Conservation (phyloP, 2,797 vertebrate genomes). For the Knipowitschia caucasica region DNA sequence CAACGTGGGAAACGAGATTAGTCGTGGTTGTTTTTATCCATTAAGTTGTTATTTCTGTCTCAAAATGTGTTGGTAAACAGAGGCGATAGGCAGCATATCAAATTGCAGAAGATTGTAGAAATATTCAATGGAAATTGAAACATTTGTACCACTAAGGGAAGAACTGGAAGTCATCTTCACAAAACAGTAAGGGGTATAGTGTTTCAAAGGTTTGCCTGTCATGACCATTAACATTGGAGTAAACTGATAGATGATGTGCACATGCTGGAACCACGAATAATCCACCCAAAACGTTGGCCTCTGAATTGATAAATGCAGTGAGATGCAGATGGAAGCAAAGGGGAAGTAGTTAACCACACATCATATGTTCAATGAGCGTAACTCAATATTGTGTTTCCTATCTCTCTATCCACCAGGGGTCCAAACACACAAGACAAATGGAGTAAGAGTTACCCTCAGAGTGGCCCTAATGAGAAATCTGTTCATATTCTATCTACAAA, state of each 20-base stretch:
- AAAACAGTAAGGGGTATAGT: no score
- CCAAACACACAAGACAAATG: slow-evolving; percentile 66
- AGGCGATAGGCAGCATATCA: slow-evolving; percentile 17
- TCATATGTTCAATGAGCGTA: slow-evolving; percentile 50
- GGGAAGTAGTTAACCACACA: slow-evolving; percentile 45
- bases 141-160: slow-evolving; percentile 27
- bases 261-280: no score
- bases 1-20: slow-evolving; percentile 29
- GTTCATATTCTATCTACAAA: slow-evolving; percentile 78
- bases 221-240: no score
- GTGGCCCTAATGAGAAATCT: slow-evolving; percentile 74
- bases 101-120: slow-evolving; percentile 29
- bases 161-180: slow-evolving; percentile 22
- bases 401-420: slow-evolving; percentile 61
- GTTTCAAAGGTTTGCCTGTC: no score
- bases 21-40: slow-evolving; percentile 23
- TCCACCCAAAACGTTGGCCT: no score
- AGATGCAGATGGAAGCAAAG: slow-evolving; percentile 41
- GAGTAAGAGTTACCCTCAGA: slow-evolving; percentile 67
- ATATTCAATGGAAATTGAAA: slow-evolving; percentile 14
- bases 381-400: slow-evolving; percentile 43
- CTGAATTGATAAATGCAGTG: slow-evolving; percentile 20
- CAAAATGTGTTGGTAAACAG: slow-evolving; percentile 21
- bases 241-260: no score
- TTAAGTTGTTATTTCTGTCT: slow-evolving; percentile 22